Percentiles rank a stretch among this genome's conserved stretches.
Conservation (phyloP, 2,888 invertebrate genomes). For the Tillus elongatus region DNA sequence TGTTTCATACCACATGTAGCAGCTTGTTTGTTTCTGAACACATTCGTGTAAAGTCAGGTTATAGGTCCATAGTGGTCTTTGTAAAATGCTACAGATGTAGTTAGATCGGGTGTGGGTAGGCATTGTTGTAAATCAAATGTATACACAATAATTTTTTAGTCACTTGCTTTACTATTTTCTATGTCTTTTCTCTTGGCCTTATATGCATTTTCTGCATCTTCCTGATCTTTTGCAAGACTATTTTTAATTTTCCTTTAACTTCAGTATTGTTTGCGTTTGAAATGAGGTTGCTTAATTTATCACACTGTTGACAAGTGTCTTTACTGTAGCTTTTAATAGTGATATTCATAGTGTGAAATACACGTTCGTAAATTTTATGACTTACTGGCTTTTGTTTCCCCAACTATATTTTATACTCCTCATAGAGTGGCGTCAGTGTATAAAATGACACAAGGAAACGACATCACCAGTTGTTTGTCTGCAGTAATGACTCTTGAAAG, state of each 20-base stretch:
- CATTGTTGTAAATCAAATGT: slow-evolving; percentile 1
- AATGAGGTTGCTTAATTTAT: too few relatives aligned
- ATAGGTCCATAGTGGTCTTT: slow-evolving; percentile 28
- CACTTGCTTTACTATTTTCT: too few relatives aligned
- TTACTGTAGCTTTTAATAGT: background rate
- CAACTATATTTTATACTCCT: too few relatives aligned
- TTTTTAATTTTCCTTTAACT: background rate
- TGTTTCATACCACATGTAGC: slow-evolving; percentile 29
- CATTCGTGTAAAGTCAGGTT: slow-evolving; percentile 26
- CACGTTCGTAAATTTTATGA: background rate
- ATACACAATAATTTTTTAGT: too few relatives aligned
- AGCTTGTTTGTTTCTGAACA: background rate
- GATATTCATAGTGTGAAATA: slow-evolving; percentile 5
- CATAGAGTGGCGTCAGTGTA: too few relatives aligned
- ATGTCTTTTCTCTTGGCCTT: slow-evolving; percentile 3
- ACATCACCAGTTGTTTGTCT: too few relatives aligned
- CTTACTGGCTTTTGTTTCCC: too few relatives aligned
- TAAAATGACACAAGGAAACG: too few relatives aligned
- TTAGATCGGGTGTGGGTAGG: slow-evolving; percentile 24
- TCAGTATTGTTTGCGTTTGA: too few relatives aligned
- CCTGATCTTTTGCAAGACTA: slow-evolving; percentile 1
- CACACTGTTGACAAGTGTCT: too few relatives aligned
- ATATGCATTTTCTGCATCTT: slow-evolving; percentile 4
- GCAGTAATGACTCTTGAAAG: slow-evolving; percentile 4
- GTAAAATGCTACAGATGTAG: slow-evolving; percentile 27